Percentiles rank a stretch among this genome's conserved stretches.
These are phyloP conservation scores for Umimayanthus chanpuru DNA, from an alignment of 92 coral and sea anemone genomes.

Conservation along the genomic window DNA sequence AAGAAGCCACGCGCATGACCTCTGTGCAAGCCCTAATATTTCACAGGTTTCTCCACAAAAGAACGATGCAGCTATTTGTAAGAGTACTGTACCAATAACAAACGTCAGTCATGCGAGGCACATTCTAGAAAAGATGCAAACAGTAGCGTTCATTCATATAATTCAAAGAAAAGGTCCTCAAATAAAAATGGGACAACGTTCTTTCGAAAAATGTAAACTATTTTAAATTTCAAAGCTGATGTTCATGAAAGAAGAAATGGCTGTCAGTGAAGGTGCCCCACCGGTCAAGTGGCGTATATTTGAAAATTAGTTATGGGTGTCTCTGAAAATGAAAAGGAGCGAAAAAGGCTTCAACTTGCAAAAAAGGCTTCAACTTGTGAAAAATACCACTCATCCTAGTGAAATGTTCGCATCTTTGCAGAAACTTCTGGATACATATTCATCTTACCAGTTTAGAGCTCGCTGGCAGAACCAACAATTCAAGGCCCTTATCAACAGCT, in stretches of 20 bases:
- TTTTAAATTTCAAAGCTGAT: too few species aligned
- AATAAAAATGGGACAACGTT: too few species aligned
- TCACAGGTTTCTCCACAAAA: conserved; percentile 44
- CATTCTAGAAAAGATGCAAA: too few species aligned
- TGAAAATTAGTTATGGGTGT: too few species aligned
- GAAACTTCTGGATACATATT: conserved; percentile 40
- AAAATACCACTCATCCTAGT: conserved; percentile 26
- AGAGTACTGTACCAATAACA: conserved; percentile 36
- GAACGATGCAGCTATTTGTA: conserved; percentile 33
- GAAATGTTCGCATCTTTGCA: conserved; percentile 34
- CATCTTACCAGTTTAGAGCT: conserved; percentile 69
- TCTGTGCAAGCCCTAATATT: conserved; percentile 54
- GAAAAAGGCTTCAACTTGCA: too few species aligned
- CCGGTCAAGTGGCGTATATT: too few species aligned
- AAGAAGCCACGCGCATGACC: conserved; percentile 47
- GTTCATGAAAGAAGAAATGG: too few species aligned
- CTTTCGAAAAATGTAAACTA: too few species aligned
- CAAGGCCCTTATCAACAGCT: conserved; percentile 47
- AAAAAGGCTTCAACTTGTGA: conserved; percentile 27
- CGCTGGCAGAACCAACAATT: conserved; percentile 67
- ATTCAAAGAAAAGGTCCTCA: too few species aligned
- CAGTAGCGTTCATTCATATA: too few species aligned
- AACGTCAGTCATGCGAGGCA: conserved; percentile 12
- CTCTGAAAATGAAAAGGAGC: too few species aligned
- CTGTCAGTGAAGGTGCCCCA: too few species aligned